A percentile compares a stretch with the other conserved stretches of the same genome.
phyloP scores from a whole-genome alignment of 30 jellyfish, hydroid and myxozoan species.

The Clytia hemisphaerica region DNA sequence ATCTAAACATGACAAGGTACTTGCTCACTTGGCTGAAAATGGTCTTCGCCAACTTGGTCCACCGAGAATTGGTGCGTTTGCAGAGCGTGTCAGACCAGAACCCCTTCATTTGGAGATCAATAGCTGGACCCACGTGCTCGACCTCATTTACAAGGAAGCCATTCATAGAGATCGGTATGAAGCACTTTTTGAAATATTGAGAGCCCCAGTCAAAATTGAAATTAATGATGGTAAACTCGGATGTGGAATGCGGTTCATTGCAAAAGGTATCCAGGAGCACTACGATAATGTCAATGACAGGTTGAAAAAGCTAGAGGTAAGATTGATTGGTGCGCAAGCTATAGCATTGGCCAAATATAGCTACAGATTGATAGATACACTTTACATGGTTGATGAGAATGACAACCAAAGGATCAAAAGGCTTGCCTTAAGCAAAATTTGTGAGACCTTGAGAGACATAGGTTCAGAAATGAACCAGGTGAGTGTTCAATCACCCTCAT shows the following conservation, averaged over 20 bases:
- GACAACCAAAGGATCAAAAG: not conserved
- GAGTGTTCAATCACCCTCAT: not conserved
- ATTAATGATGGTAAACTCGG: not conserved
- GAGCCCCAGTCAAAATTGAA: no score
- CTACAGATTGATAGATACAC: not conserved
- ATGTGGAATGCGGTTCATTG: not conserved
- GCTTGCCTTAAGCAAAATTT: not conserved
- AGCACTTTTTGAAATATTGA: no score
- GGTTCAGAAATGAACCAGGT: not conserved
- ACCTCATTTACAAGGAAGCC: no score
- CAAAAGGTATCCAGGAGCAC: not conserved
- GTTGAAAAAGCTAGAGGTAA: not conserved
- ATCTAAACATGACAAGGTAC: no score
- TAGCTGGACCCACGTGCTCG: no score
- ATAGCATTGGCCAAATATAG: not conserved
- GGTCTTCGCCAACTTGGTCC: no score
- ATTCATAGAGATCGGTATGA: no score
- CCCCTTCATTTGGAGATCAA: no score
- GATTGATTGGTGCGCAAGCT: not conserved
- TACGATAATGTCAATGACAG: not conserved
- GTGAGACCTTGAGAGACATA: not conserved
- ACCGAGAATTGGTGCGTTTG: no score
- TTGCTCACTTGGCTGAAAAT: no score
- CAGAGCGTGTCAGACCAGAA: no score
- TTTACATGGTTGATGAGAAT: not conserved